Evolutionary conservation across 2,888 invertebrate genomes (phyloP).

Genomic region (Maniola hyperantus): DNA sequence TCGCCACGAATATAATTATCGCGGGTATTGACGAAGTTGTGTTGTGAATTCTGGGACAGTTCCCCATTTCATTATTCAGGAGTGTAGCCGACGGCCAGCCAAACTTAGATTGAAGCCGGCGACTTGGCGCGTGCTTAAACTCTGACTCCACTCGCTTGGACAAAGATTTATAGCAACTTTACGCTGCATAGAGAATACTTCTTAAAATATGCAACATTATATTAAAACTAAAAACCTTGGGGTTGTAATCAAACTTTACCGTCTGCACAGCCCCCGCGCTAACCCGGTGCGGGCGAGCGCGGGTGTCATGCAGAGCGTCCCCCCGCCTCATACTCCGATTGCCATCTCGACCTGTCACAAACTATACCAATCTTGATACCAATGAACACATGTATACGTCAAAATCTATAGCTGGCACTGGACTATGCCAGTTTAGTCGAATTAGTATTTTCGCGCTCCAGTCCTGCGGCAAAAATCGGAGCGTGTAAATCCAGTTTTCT

Average conservation of each 20-base stretch:
- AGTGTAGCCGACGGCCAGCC: slow-evolving; percentile 70
- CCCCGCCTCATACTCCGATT: too few species aligned
- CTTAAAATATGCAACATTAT: slow-evolving; percentile 16
- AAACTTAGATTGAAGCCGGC: slow-evolving; percentile 80
- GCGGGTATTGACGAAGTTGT: slow-evolving; percentile 60
- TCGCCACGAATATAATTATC: slow-evolving; percentile 65
- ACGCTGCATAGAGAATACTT: slow-evolving; percentile 42
- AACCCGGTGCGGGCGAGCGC: too few species aligned
- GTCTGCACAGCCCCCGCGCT: too few species aligned
- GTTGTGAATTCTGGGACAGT: slow-evolving; percentile 65
- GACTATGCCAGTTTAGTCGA: too few species aligned
- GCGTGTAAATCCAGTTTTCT: too few species aligned
- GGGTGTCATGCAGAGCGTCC: too few species aligned
- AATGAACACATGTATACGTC: too few species aligned
- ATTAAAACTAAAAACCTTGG: not conserved
- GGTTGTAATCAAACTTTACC: not conserved
- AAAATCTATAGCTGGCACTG: too few species aligned
- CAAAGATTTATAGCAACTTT: slow-evolving; percentile 73
- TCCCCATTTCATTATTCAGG: slow-evolving; percentile 75
- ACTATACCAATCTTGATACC: too few species aligned
- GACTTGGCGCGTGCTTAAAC: slow-evolving; percentile 77
- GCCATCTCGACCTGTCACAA: too few species aligned
- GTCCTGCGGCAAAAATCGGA: too few species aligned
- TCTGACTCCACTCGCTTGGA: slow-evolving; percentile 68
- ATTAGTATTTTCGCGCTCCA: too few species aligned